phyloP scores from a whole-genome alignment of 2,113 vertebrate genomes.

The Campylomormyrus tamandua region DNA sequence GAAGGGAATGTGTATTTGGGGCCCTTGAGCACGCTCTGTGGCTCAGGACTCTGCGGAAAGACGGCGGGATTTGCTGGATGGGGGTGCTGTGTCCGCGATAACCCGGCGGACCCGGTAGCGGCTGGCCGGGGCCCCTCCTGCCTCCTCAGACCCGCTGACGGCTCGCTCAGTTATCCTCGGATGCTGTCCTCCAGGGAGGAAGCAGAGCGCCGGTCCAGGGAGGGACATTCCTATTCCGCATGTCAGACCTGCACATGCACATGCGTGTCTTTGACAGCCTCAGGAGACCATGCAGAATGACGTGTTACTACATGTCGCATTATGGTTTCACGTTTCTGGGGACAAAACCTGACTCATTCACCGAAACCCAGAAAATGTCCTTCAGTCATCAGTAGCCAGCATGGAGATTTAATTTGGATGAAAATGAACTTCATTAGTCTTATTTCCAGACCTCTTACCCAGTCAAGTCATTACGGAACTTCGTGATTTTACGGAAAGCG shows the following conservation, averaged over 20 bases:
- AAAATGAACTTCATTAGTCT: neutral
- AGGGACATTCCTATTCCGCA: neutral
- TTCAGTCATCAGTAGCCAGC: neutral
- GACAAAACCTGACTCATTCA: neutral
- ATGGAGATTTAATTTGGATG: neutral
- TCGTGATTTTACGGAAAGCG: neutral
- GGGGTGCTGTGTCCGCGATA: neutral
- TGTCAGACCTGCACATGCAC: neutral
- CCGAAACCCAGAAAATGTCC: neutral
- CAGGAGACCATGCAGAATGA: neutral
- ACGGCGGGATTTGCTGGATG: neutral
- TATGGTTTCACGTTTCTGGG: neutral
- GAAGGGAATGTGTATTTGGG: constrained; percentile 13
- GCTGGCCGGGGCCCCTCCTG: neutral
- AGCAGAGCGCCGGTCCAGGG: neutral
- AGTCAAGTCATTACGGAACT: neutral
- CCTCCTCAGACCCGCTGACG: neutral
- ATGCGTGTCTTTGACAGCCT: neutral
- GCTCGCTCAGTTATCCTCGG: neutral
- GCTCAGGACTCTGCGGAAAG: neutral
- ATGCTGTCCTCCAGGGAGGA: neutral
- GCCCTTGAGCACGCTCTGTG: neutral
- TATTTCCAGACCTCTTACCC: neutral
- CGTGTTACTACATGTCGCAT: neutral
- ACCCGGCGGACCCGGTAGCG: neutral